These are phyloP conservation scores for Tineola bisselliella DNA, from an alignment of 2,888 invertebrate genomes.

Conservation along the genomic window DNA sequence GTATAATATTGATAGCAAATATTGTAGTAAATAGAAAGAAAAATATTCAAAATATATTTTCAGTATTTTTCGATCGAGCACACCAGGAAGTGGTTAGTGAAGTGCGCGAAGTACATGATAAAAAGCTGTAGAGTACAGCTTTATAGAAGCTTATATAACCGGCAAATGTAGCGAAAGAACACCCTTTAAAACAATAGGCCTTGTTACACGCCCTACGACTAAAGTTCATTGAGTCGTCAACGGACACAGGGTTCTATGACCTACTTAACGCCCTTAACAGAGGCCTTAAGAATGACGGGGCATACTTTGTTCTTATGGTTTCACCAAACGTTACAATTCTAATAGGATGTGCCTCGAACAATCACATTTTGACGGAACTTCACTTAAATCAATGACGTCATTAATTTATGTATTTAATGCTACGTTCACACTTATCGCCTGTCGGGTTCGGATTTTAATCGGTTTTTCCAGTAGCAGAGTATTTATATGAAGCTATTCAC, in stretches of 20 bases:
- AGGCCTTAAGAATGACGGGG: constrained; percentile 5
- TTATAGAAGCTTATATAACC: neutral
- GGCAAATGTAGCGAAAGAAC: constrained; percentile 4
- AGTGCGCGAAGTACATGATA: neutral
- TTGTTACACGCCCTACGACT: neutral
- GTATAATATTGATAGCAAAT: neutral
- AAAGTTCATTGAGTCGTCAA: constrained; percentile 12
- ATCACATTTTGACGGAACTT: too few relatives aligned
- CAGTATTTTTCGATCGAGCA: neutral
- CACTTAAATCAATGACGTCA: too few relatives aligned
- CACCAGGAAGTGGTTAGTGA: neutral
- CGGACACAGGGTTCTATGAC: constrained; percentile 1
- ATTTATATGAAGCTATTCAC: too few relatives aligned
- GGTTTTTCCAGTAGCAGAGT: too few relatives aligned
- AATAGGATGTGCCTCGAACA: neutral
- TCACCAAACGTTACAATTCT: neutral
- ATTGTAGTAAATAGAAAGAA: neutral
- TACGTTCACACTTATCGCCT: too few relatives aligned
- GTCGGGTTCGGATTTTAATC: too few relatives aligned
- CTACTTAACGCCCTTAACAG: constrained; percentile 9
- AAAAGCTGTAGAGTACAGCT: neutral
- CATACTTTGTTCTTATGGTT: constrained; percentile 6
- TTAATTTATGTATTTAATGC: too few relatives aligned
- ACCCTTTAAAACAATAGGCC: constrained; percentile 9
- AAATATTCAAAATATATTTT: neutral